Percentiles rank a stretch among this genome's conserved stretches.
Conservation (phyloP, 2,888 invertebrate genomes). For the Stenoptilia bipunctidactyla region DNA sequence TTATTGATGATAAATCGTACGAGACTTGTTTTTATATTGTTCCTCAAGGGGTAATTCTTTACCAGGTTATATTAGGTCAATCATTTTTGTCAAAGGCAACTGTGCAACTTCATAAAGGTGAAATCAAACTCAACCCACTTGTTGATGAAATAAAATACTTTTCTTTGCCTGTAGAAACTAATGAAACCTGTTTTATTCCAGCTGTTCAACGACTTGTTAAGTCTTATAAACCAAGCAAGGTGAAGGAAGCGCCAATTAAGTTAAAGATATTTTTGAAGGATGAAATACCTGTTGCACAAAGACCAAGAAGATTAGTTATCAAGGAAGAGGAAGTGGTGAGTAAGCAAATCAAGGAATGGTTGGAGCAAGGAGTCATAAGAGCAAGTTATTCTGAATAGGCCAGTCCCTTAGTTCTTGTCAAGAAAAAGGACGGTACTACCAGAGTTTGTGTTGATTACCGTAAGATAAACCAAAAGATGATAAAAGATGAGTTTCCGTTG, state of each 20-base stretch:
- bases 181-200: too few species aligned
- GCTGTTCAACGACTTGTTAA: not conserved
- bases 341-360: constrained; percentile 7
- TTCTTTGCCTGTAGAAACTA: too few species aligned
- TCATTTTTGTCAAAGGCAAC: too few species aligned
- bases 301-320: constrained; percentile 6
- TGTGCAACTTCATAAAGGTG: too few species aligned
- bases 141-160: too few species aligned
- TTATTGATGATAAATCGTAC: too few species aligned
- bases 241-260: constrained; percentile 9
- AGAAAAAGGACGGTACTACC: constrained; percentile 12
- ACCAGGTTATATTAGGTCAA: too few species aligned
- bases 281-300: constrained; percentile 8
- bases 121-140: too few species aligned
- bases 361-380: constrained; percentile 3
- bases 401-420: too few species aligned
- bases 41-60: too few species aligned
- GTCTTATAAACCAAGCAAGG: not conserved
- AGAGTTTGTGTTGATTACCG: constrained; percentile 15
- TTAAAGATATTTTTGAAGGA: constrained; percentile 11
- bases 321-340: constrained; percentile 7
- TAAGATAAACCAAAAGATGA: constrained; percentile 13
- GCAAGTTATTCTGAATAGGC: constrained; percentile 11
- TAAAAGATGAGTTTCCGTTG: too few species aligned
- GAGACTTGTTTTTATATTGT: too few species aligned